Percentiles rank a stretch among this genome's conserved stretches.
Evolutionary conservation across 2,113 vertebrate species (phyloP).

Genomic region (Cynocephalus volans): DNA sequence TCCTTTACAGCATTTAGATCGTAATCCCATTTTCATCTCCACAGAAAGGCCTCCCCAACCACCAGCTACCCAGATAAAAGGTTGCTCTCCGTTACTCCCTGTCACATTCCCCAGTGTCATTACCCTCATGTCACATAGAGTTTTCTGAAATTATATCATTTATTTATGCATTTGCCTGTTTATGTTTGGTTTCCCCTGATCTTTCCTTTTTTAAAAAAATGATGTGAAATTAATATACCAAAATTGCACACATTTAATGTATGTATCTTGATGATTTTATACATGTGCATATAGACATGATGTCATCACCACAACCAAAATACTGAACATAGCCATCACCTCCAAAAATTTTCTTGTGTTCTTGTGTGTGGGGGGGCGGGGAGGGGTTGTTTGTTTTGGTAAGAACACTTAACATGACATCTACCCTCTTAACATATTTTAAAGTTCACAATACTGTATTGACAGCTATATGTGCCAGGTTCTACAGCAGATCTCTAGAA

Average conservation of each 20-base stretch:
- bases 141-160: slow-evolving; percentile 4
- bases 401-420: neutral
- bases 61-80: neutral
- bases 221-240: neutral
- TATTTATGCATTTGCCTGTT: neutral
- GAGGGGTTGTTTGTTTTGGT: neutral
- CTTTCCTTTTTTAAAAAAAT: neutral
- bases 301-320: neutral
- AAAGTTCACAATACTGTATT: neutral
- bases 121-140: neutral
- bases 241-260: neutral
- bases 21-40: neutral
- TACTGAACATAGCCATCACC: too few relatives aligned
- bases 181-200: neutral
- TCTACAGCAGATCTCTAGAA: neutral
- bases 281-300: neutral
- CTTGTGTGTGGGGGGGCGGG: neutral
- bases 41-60: neutral
- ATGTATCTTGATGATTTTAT: neutral
- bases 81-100: neutral
- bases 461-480: neutral
- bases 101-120: neutral
- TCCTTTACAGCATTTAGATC: neutral
- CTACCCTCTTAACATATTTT: neutral
- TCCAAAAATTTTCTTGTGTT: neutral